These are phyloP conservation scores for Drosophila nikananu DNA, from an alignment of 1,140 invertebrate species.

Conservation along the genomic window DNA sequence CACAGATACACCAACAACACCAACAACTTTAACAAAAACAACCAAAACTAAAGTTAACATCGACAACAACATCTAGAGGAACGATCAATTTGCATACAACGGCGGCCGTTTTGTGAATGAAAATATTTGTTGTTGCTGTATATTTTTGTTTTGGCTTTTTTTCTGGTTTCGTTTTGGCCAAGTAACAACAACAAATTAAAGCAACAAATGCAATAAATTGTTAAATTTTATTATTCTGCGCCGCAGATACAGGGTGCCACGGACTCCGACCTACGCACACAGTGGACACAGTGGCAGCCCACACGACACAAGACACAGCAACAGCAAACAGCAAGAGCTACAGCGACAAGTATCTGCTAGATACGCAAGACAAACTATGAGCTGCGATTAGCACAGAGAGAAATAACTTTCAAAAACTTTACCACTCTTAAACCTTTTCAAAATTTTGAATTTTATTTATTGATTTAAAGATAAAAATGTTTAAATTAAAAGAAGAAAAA, in stretches of 20 bases:
- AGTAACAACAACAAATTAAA: conserved; percentile 78
- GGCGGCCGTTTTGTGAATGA: conserved; percentile 80
- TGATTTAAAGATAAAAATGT: not conserved
- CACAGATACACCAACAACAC: conserved; percentile 13
- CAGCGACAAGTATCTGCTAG: conserved; percentile 68
- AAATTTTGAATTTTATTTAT: not conserved
- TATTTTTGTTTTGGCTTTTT: conserved; percentile 12
- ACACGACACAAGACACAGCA: conserved; percentile 32
- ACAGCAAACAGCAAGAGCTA: conserved; percentile 1
- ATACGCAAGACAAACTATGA: conserved; percentile 66
- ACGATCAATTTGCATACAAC: conserved; percentile 80
- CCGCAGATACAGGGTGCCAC: conserved; percentile 64
- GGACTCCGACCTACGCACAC: conserved; percentile 65
- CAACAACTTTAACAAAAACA: not conserved
- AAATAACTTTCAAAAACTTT: too few species aligned
- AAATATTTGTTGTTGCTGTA: conserved; percentile 37
- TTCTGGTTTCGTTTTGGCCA: conserved; percentile 51
- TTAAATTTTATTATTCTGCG: conserved; percentile 80
- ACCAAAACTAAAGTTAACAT: conserved; percentile 58
- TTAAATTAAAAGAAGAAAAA: not conserved
- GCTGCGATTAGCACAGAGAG: conserved; percentile 7
- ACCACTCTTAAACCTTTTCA: too few species aligned
- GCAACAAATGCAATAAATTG: conserved; percentile 82
- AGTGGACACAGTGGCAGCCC: conserved; percentile 55
- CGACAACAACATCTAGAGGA: conserved; percentile 39